Evolutionary conservation across 2,888 invertebrate species (phyloP), one percentile per base, ranked within the genome.

Genomic region (Caenorhabditis panamensis): DNA sequence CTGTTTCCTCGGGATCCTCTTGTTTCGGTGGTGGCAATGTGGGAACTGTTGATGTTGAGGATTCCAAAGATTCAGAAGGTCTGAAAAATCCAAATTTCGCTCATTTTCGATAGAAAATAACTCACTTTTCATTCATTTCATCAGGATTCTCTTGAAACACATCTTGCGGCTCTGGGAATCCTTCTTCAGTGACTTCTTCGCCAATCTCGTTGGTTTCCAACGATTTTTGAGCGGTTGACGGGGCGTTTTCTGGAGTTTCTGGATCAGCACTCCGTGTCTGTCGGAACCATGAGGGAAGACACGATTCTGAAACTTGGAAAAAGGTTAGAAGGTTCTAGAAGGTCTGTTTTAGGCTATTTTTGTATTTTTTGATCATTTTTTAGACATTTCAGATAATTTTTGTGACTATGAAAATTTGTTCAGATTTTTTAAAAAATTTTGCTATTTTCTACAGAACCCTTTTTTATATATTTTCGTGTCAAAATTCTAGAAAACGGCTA

Each of bases 231-330:
- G 66, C 5, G 4, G 59, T 41, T 36, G 31, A 31, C 58, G 56
- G 3, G 61, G 16, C 4, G 59, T 2, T 8, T 36, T 44, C 54
- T 5, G 56, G 53, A 4, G 53, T 3, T 20, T 80, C 81, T n/a
- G 72, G 56, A 18, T 71, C 72, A 16, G 76, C 76, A 18, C 68
- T 73, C 31, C 81, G 71, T 63, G 71, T 71, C 62, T 71, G 71
- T 4, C 81, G 81, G 56, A 81, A 77, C 81, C 81, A 81, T 11
- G 76, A 71, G 8, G 81, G 81, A 8, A 81, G 76, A 49, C 81
- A 81, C 13, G 81, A 76, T 72, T 81, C 81, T 81, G 72, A 62
- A 81, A 68, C 56, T 63, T 61, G 16, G 41, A 13, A 41, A 13
- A 41, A 6, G 13, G 41, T 13, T 6, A 31, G 31, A 31, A 31